Conservation (phyloP, 1,140 invertebrate species). For the Bilobella aurantiaca region DNA sequence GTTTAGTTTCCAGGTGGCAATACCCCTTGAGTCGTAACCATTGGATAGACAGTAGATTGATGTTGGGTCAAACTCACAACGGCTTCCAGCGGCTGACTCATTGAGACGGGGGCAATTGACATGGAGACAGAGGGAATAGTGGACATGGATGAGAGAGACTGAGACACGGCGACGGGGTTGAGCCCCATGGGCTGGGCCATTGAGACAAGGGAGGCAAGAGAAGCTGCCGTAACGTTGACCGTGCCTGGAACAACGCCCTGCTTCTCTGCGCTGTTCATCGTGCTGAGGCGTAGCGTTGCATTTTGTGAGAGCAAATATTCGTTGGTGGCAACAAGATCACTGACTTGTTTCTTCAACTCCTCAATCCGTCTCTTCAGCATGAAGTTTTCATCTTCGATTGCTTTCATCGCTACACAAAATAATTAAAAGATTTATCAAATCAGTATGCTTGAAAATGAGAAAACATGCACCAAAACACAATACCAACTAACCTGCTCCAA, state of each 20-base stretch:
- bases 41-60: slow-evolving; percentile 29
- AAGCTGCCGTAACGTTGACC: slow-evolving; percentile 40
- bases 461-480: background rate
- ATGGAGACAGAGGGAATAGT: slow-evolving; percentile 45
- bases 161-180: slow-evolving; percentile 38
- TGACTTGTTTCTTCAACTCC: slow-evolving; percentile 45
- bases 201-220: slow-evolving; percentile 54
- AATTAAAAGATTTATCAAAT: background rate
- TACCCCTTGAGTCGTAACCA: slow-evolving; percentile 29
- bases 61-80: slow-evolving; percentile 49
- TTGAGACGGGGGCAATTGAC: slow-evolving; percentile 49
- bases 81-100: slow-evolving; percentile 47
- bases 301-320: slow-evolving; percentile 72
- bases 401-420: slow-evolving; percentile 30
- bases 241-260: slow-evolving; percentile 22
- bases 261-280: slow-evolving; percentile 39
- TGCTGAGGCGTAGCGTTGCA: slow-evolving; percentile 57
- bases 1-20: slow-evolving; percentile 13
- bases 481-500: background rate
- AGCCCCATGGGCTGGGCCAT: slow-evolving; percentile 41
- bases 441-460: background rate
- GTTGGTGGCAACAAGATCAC: slow-evolving; percentile 64
- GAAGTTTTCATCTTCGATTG: slow-evolving; percentile 63
- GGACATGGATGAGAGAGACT: slow-evolving; percentile 37
- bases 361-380: slow-evolving; percentile 60